Percentiles rank a stretch among this genome's conserved stretches.
Evolutionary conservation across 1,140 invertebrate genomes (phyloP).

Genomic region (Bombus huntii): DNA sequence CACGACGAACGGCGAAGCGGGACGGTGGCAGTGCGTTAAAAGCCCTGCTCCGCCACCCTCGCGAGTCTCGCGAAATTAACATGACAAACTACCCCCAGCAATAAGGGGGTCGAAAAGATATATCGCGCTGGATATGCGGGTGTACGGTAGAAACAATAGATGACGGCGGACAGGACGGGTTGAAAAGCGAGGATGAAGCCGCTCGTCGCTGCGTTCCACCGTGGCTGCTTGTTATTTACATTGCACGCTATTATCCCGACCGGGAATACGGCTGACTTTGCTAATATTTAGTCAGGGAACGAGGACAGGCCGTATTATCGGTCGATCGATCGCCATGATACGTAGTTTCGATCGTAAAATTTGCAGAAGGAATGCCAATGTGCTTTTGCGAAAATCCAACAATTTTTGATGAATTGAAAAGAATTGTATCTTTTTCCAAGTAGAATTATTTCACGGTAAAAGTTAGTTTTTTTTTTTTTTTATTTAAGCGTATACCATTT

Average conservation of each 20-base stretch:
- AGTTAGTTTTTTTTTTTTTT: too few relatives aligned
- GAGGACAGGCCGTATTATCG: background rate
- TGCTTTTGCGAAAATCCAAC: background rate
- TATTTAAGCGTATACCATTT: too few relatives aligned
- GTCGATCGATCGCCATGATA: background rate
- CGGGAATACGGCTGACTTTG: conserved; percentile 29
- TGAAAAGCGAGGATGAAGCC: conserved; percentile 62
- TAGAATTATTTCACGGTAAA: too few relatives aligned
- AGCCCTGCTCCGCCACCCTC: conserved; percentile 77
- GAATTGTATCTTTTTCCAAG: background rate
- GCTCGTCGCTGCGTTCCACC: conserved; percentile 17
- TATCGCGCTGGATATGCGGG: conserved; percentile 81
- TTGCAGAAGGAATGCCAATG: background rate
- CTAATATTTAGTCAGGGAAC: conserved; percentile 19
- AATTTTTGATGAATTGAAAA: too few relatives aligned
- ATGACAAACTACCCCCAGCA: conserved; percentile 83
- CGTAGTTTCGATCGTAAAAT: background rate
- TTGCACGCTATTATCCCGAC: conserved; percentile 29
- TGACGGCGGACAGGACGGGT: conserved; percentile 51
- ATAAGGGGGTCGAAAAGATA: conserved; percentile 82
- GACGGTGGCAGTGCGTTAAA: conserved; percentile 83
- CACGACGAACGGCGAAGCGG: conserved; percentile 36
- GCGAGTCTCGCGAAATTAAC: conserved; percentile 82
- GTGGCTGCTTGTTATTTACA: conserved; percentile 55
- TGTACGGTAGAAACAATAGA: conserved; percentile 82